Base-by-base conservation (phyloP, 1,140 invertebrate species). In the Calliphora vicina region DNA sequence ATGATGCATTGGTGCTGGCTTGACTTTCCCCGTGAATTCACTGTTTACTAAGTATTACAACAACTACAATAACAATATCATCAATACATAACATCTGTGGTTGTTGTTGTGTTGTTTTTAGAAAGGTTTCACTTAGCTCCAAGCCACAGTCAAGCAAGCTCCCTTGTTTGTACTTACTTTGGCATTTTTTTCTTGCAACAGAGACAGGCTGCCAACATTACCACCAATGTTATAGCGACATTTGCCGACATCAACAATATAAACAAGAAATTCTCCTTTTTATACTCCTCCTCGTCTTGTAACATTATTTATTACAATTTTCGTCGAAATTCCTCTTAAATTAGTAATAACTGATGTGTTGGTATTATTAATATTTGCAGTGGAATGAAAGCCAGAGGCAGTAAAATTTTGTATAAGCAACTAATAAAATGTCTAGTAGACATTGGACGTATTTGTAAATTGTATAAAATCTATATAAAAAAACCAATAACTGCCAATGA, bases 201-300 rank as follows among this genome's bases (percentile, higher is more conserved):
- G 4, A 91, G 84, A 84, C 90, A 91, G 72, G 89, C 88, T 25
- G 87, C 89, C 78, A 91, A 84, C 85, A 91, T 88, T 57, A 89
- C 87, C 57, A 91, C 85, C 15, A 90, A 84, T 20, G 88, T 82
- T 50, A 86, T 15, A 23, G 84, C 80, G 35, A 86, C 80, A 83
- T 84, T 85, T 17, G 83, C 17, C 12, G 85, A 82, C 67, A 86
- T 83, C 17, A 84, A 29, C 8, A 84, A 15, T 35, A 82, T 73
- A 45, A 25, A 81, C 17, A 78, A 23, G 43, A 78, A 78, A 43
- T 43, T 42, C 25, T 78, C 74, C 35, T 78, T 78, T 15, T 78
- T 20, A 78, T 78, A 78, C 3, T 78, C 74, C 74, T 78, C 74
- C 25, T 78, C 35, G 74, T 78, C 74, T 78, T 78, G 35, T 78